These are phyloP conservation scores for Trachythela sp. DNA, from an alignment of 64 coral and sea anemone species.

Conservation along the genomic window DNA sequence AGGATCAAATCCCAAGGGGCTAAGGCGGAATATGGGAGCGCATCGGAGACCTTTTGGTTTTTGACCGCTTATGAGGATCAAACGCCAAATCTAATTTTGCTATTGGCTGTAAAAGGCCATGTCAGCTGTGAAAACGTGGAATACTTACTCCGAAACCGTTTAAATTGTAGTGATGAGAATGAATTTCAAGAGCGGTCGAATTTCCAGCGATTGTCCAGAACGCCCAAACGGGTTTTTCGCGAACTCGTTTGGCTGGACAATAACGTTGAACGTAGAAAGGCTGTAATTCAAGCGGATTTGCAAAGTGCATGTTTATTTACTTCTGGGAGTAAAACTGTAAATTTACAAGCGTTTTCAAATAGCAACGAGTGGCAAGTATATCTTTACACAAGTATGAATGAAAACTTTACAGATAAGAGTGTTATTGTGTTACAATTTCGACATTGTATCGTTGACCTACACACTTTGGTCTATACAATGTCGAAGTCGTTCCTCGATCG, in stretches of 20 bases:
- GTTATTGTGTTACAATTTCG: background rate
- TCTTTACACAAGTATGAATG: background rate
- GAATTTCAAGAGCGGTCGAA: too few relatives aligned
- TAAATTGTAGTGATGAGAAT: background rate
- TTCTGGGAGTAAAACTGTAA: background rate
- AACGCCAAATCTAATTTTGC: background rate
- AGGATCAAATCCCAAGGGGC: background rate
- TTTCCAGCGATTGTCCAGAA: background rate
- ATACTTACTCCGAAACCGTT: background rate
- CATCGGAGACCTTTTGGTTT: background rate
- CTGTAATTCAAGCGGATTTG: background rate
- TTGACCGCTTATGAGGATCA: background rate
- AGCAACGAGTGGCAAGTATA: background rate
- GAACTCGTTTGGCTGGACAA: background rate
- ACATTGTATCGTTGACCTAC: background rate
- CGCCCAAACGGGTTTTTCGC: background rate
- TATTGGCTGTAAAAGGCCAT: background rate
- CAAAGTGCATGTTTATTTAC: background rate
- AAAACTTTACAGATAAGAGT: background rate
- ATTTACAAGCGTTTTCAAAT: background rate
- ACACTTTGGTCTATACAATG: background rate
- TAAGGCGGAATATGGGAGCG: background rate
- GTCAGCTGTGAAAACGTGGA: background rate
- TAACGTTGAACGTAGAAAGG: background rate
- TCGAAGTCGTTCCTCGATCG: background rate